These are phyloP conservation scores for Percina caprodes DNA, from an alignment of 2,113 vertebrate species.

Conservation along the genomic window DNA sequence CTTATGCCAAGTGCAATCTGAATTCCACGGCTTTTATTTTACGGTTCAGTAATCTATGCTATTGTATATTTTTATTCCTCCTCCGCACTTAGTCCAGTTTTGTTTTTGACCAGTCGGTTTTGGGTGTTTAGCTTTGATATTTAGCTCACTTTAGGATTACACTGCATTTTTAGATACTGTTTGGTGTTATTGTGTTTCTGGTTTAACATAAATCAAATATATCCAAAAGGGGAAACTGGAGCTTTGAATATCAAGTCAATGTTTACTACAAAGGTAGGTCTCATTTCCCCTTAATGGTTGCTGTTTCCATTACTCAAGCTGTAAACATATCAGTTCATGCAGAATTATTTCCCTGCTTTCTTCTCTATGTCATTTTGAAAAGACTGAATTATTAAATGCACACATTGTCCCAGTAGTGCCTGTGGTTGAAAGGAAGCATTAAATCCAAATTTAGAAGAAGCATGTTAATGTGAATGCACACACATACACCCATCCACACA, in stretches of 20 bases:
- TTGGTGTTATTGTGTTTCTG: conserved; percentile 32
- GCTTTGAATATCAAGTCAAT: conserved; percentile 34
- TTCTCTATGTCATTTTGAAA: conserved; percentile 30
- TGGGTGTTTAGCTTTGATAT: conserved; percentile 32
- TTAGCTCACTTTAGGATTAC: conserved; percentile 35
- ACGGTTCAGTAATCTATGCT: conserved; percentile 30
- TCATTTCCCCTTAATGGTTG: conserved; percentile 33
- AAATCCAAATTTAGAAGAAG: conserved; percentile 51
- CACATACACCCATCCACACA: conserved; percentile 10
- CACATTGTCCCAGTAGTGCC: conserved; percentile 37
- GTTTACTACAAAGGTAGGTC: conserved; percentile 35
- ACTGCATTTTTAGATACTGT: conserved; percentile 30
- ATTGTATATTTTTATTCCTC: conserved; percentile 28
- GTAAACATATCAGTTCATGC: conserved; percentile 38
- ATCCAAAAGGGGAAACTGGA: conserved; percentile 22
- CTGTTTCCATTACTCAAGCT: conserved; percentile 39
- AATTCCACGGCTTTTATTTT: conserved; percentile 37
- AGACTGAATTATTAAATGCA: conserved; percentile 49
- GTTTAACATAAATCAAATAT: conserved; percentile 29
- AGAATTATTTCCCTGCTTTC: conserved; percentile 31
- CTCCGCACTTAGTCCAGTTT: background rate
- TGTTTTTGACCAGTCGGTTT: conserved; percentile 11
- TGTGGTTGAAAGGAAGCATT: conserved; percentile 32
- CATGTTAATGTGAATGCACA: conserved; percentile 37
- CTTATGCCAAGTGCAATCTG: conserved; percentile 53